Percentiles rank a stretch among this genome's conserved stretches.
These are phyloP conservation scores for Podargus strigoides DNA, from an alignment of 2,797 vertebrate species.

Conservation along the genomic window DNA sequence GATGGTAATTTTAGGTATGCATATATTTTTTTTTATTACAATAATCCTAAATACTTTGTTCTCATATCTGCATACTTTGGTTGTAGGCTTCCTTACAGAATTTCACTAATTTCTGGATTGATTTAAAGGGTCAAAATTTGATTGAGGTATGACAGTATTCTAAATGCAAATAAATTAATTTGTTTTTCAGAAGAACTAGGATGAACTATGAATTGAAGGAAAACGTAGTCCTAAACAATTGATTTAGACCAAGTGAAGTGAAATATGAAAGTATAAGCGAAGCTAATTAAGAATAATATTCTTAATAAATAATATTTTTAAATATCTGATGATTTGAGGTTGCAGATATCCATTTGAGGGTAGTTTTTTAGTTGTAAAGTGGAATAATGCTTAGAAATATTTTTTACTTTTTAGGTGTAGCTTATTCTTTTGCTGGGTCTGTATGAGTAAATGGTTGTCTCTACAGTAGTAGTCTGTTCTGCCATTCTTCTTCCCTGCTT, in stretches of 20 bases:
- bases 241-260: neutral
- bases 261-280: neutral
- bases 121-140: neutral
- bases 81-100: neutral
- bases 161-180: neutral
- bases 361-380: neutral
- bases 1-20: slow-evolving; percentile 65
- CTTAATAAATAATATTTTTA: neutral
- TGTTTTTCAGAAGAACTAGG: neutral
- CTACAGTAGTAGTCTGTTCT: neutral
- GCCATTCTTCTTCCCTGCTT: neutral
- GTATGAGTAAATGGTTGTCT: neutral
- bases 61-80: neutral
- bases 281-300: neutral
- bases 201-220: neutral
- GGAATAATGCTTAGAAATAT: neutral
- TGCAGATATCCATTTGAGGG: neutral
- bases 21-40: neutral
- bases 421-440: neutral
- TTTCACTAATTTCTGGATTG: neutral
- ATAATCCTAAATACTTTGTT: neutral
- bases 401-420: neutral
- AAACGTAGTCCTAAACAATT: neutral
- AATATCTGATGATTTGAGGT: neutral
- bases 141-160: neutral